Percentiles rank a stretch among this genome's conserved stretches.
Conservation (phyloP, 1,140 invertebrate genomes). For the Procambarus virginalis region DNA sequence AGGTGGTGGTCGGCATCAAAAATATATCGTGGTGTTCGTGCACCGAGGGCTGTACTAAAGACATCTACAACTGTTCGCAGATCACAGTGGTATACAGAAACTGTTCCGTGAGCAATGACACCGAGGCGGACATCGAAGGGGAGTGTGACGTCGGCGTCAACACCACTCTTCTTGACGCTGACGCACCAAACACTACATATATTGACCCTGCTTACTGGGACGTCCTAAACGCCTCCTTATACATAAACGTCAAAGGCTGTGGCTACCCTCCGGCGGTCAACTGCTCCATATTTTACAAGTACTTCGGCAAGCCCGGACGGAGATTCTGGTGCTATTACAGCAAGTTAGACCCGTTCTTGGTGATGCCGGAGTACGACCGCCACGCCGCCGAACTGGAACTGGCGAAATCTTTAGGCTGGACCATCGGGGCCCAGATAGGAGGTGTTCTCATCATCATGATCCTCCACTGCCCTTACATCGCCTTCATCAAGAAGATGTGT, state of each 20-base stretch:
- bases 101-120: constrained; percentile 17
- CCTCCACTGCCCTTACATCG: constrained; percentile 65
- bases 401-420: constrained; percentile 57
- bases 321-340: constrained; percentile 86
- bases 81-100: constrained; percentile 84
- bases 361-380: constrained; percentile 88
- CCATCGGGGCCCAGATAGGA: constrained; percentile 56
- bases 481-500: constrained; percentile 45
- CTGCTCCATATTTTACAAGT: constrained; percentile 86
- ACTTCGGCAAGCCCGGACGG: constrained; percentile 80
- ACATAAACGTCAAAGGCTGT: constrained; percentile 91
- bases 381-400: constrained; percentile 37
- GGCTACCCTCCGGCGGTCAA: constrained; percentile 92
- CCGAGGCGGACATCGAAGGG: background rate
- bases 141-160: constrained; percentile 10
- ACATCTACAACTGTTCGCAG: constrained; percentile 80
- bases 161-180: background rate
- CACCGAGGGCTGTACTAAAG: constrained; percentile 87
- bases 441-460: constrained; percentile 58
- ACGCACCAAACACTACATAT: constrained; percentile 35
- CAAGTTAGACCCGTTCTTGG: constrained; percentile 87
- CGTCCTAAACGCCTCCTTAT: constrained; percentile 76
- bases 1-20: constrained; percentile 83
- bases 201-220: constrained; percentile 62
- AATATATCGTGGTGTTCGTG: constrained; percentile 92